Conservation (phyloP, 2,888 invertebrate genomes). For the Odontocolon sp. region DNA sequence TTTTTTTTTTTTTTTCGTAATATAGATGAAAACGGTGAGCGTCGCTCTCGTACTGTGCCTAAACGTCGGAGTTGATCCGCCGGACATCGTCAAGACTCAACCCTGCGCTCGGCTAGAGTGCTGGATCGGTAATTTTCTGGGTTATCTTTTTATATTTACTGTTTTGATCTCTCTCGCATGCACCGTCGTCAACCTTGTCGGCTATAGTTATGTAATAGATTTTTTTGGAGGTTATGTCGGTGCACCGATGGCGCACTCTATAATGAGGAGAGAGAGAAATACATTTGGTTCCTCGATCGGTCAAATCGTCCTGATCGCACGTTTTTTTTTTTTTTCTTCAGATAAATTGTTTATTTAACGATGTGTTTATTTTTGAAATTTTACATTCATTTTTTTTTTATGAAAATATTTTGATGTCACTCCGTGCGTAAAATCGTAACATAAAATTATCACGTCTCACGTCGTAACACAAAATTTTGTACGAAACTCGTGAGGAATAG, state of each 20-base stretch:
- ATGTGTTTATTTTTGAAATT: conserved; percentile 16
- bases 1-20: conserved; percentile 58
- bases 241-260: conserved; percentile 26
- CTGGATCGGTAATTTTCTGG: conserved; percentile 91
- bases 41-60: conserved; percentile 98
- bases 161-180: not conserved
- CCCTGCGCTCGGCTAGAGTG: conserved; percentile 98
- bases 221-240: conserved; percentile 67
- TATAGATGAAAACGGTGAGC: conserved; percentile 99
- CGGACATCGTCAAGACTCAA: conserved; percentile 98
- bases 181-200: conserved; percentile 63
- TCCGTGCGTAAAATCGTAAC: no score
- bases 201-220: conserved; percentile 66
- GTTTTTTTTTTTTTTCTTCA: conserved; percentile 16
- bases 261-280: not conserved
- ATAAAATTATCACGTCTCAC: no score
- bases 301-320: not conserved
- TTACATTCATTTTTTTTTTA: no score
- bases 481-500: no score
- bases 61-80: conserved; percentile 99
- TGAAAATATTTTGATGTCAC: no score
- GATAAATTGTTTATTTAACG: conserved; percentile 3
- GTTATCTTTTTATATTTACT: conserved; percentile 16
- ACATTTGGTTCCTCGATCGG: not conserved
- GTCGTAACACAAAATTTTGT: no score